These are phyloP conservation scores for Meta bourneti DNA, from an alignment of 2,888 invertebrate species.

Conservation along the genomic window DNA sequence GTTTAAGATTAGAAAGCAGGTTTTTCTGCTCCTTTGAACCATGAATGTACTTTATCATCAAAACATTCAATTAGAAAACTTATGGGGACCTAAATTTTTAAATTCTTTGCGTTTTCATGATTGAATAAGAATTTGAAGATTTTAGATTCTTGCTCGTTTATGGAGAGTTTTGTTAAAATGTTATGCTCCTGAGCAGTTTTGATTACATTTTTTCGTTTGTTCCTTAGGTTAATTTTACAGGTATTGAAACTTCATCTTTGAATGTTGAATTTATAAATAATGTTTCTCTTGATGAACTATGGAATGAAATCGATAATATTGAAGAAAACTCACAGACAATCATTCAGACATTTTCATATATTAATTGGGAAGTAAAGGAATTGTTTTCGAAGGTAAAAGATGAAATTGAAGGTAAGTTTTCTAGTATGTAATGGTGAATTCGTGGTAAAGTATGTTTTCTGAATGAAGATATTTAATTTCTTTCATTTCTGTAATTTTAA, in stretches of 20 bases:
- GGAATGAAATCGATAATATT: neutral
- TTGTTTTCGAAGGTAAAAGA: neutral
- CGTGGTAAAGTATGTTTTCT: neutral
- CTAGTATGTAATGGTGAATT: neutral
- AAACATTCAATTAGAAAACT: too few relatives aligned
- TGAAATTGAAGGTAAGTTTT: conserved; percentile 4
- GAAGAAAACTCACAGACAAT: neutral
- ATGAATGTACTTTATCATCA: too few relatives aligned
- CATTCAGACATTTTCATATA: neutral
- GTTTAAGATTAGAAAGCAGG: too few relatives aligned
- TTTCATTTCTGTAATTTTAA: neutral
- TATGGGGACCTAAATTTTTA: too few relatives aligned
- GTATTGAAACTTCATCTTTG: conserved; percentile 1
- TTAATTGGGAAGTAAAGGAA: neutral
- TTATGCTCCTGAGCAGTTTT: too few relatives aligned
- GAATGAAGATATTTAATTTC: neutral
- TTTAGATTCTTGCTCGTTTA: too few relatives aligned
- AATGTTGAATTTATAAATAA: conserved; percentile 6
- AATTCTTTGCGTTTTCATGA: too few relatives aligned
- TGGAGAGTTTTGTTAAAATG: too few relatives aligned
- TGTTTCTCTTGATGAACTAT: neutral
- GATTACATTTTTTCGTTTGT: too few relatives aligned
- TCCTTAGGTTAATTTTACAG: conserved; percentile 25
- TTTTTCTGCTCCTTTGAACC: too few relatives aligned
- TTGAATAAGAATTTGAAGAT: too few relatives aligned